Evolutionary conservation across 35 echinoderm and acorn worm species (phyloP).

Genomic region (Chiridota heheva): DNA sequence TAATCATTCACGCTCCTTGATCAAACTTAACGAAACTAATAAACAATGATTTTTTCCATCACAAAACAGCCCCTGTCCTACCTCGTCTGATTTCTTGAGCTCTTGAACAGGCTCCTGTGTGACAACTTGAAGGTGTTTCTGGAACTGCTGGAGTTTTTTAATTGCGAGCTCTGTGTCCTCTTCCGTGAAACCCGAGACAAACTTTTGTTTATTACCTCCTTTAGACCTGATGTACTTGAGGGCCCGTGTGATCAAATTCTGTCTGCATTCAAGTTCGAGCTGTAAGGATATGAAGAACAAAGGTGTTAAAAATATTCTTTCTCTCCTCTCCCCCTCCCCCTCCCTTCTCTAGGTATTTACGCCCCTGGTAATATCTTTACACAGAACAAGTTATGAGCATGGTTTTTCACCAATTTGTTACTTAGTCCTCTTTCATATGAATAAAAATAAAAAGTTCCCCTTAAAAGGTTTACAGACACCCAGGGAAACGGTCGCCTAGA

Average conservation of each 20-base stretch:
- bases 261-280: constrained; percentile 78
- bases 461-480: too few species aligned
- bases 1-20: background rate
- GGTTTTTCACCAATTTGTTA: background rate
- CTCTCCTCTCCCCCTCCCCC: too few species aligned
- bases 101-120: constrained; percentile 32
- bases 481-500: too few species aligned
- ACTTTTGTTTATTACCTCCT: constrained; percentile 77
- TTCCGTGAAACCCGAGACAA: constrained; percentile 25
- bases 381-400: background rate
- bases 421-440: background rate
- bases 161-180: constrained; percentile 4
- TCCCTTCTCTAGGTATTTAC: background rate
- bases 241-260: constrained; percentile 73
- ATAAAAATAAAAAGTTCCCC: background rate
- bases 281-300: constrained; percentile 20
- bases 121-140: constrained; percentile 80
- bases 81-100: constrained; percentile 69
- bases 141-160: constrained; percentile 64
- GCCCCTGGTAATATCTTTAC: background rate
- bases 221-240: constrained; percentile 74
- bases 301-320: too few species aligned
- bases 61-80: background rate
- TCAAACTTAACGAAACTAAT: background rate
- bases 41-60: background rate